These are phyloP conservation scores for Lomographa bimaculata DNA, from an alignment of 2,888 invertebrate species.

Conservation along the genomic window DNA sequence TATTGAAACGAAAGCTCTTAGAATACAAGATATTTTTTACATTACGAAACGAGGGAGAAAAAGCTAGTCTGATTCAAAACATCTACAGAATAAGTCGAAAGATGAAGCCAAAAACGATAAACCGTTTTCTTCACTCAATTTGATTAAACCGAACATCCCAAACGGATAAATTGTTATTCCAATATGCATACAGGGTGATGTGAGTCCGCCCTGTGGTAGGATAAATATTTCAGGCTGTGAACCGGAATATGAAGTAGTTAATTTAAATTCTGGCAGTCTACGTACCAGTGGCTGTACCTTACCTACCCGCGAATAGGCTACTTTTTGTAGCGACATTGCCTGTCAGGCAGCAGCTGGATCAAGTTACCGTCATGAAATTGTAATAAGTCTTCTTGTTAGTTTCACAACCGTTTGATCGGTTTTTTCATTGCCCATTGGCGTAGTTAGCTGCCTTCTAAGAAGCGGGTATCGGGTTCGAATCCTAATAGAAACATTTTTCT, in stretches of 20 bases:
- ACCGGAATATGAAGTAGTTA: conserved; percentile 72
- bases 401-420: too few species aligned
- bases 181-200: conserved; percentile 43
- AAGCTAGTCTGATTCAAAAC: too few species aligned
- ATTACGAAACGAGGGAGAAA: too few species aligned
- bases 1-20: too few species aligned
- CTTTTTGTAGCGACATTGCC: conserved; percentile 31
- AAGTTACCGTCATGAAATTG: conserved; percentile 1
- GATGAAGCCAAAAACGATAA: background rate
- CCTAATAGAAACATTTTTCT: too few species aligned
- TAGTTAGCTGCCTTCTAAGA: too few species aligned
- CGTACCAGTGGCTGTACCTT: conserved; percentile 43
- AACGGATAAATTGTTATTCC: conserved; percentile 43
- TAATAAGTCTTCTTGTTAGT: too few species aligned
- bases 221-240: conserved; percentile 65
- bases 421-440: too few species aligned
- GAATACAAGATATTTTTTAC: too few species aligned
- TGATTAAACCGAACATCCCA: conserved; percentile 36
- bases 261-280: conserved; percentile 68
- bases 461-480: too few species aligned
- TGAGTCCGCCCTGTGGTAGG: conserved; percentile 47
- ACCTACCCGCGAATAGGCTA: conserved; percentile 36
- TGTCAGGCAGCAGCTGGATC: conserved; percentile 7
- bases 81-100: too few species aligned
- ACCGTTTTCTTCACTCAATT: conserved; percentile 31